A percentile compares a stretch with the other conserved stretches of the same genome.
phyloP scores from a whole-genome alignment of 2,113 vertebrate genomes.

The Uria lomvia region DNA sequence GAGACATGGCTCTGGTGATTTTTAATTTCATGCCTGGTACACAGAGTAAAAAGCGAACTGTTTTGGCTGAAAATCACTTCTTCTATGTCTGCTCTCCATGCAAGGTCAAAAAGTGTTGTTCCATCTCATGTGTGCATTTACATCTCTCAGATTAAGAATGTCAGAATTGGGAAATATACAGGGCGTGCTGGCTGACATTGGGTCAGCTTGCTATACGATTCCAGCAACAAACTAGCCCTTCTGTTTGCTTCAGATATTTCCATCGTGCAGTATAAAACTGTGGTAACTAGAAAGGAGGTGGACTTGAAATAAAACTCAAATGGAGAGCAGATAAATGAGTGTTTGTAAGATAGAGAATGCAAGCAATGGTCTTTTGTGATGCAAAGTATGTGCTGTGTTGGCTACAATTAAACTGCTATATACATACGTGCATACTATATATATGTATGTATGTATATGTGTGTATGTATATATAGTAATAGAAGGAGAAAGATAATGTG shows the following conservation, averaged over 20 bases:
- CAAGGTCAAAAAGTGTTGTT: background rate
- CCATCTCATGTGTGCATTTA: background rate
- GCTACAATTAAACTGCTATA: background rate
- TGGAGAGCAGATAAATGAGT: background rate
- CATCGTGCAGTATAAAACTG: background rate
- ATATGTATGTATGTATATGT: background rate
- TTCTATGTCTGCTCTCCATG: background rate
- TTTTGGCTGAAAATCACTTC: slow-evolving; percentile 19
- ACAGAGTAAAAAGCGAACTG: background rate
- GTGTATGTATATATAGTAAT: background rate
- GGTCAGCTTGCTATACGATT: background rate
- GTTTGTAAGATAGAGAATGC: background rate
- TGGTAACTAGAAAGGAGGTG: background rate
- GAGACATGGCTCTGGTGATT: slow-evolving; percentile 30
- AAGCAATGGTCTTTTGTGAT: background rate
- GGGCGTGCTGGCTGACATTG: background rate
- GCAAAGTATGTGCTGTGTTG: background rate
- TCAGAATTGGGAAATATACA: background rate
- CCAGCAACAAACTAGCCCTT: background rate
- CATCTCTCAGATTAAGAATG: background rate
- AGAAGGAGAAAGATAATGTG: background rate
- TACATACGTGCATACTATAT: background rate
- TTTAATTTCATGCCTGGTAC: slow-evolving; percentile 57
- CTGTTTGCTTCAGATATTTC: background rate
- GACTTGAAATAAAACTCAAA: background rate